Evolutionary conservation across 2,888 invertebrate genomes (phyloP).

Genomic region (Dicyrtoma fusca): DNA sequence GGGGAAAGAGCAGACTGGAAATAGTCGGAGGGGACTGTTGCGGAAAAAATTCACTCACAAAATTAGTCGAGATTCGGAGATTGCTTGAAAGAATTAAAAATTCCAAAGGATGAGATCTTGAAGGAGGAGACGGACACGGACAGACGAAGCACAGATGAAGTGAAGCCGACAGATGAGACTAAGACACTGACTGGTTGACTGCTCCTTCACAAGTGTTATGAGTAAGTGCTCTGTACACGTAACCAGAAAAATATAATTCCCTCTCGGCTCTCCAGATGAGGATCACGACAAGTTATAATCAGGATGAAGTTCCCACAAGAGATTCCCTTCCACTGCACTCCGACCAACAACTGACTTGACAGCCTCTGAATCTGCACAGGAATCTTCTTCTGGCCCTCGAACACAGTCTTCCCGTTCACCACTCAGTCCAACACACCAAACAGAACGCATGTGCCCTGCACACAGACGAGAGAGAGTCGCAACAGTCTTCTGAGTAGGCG

Average conservation of each 20-base stretch:
- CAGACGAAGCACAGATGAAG: not conserved
- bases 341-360: too few relatives aligned
- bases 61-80: not conserved
- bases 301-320: too few relatives aligned
- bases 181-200: too few relatives aligned
- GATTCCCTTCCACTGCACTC: too few relatives aligned
- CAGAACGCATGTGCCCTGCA: constrained; percentile 14
- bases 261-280: too few relatives aligned
- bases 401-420: not conserved
- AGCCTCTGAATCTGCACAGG: too few relatives aligned
- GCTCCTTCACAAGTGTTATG: too few relatives aligned
- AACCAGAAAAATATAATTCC: too few relatives aligned
- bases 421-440: not conserved
- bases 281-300: too few relatives aligned
- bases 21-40: not conserved
- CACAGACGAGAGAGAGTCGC: not conserved
- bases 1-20: not conserved
- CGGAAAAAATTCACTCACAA: constrained; percentile 24
- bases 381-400: not conserved
- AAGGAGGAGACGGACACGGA: not conserved
- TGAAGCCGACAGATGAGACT: too few relatives aligned
- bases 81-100: not conserved
- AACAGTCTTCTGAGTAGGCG: not conserved
- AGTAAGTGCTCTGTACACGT: too few relatives aligned
- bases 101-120: not conserved